Evolutionary conservation across 2,797 vertebrate species (phyloP), one percentile per base, ranked within the genome.

Genomic region (Coregonus suidteri): DNA sequence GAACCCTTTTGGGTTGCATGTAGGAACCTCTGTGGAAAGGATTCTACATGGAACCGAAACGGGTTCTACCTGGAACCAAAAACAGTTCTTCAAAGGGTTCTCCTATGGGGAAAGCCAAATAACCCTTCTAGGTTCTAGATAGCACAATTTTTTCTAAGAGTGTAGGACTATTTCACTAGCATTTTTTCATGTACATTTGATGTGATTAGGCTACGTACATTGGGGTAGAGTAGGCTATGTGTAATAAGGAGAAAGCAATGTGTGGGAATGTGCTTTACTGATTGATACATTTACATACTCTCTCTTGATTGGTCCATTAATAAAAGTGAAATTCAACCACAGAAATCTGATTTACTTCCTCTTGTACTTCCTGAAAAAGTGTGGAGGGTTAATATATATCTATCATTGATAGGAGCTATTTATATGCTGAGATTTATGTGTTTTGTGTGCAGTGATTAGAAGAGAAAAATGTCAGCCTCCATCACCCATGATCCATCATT

Each of bases 401-500:
- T 76, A 41, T 67, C 66, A 77, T 78, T 5, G 1, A 16, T 16
- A 79, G 80, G 77, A 82, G 86, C 88, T 76, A 76, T 82, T 34
- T 69, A 53, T 73, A 34, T 70, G 52, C 9, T 71, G 56, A 77
- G 82, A 87, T 78, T 87, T 87, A 88, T 82, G 84, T 77, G 82
- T 79, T 80, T 16, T 76, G 84, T 83, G 80, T 77, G 74, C 69
- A 68, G 81, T 84, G 83, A 88, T 88, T 85, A 84, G 81, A 77
- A 78, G 78, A 79, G 67, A 77, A 82, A 89, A 89, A 88, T 85
- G 82, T 81, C 67, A 79, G 76, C 66, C 64, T 88, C 87, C 81
- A 90, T 88, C 80, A 83, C 82, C 79, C 81, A 88, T 80, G 91
- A 91, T 92, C 87, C 41, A 74, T 93, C 90, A 92, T 81, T 88